Base-by-base conservation (phyloP, 2,113 vertebrate species). In the Sturnus vulgaris region DNA sequence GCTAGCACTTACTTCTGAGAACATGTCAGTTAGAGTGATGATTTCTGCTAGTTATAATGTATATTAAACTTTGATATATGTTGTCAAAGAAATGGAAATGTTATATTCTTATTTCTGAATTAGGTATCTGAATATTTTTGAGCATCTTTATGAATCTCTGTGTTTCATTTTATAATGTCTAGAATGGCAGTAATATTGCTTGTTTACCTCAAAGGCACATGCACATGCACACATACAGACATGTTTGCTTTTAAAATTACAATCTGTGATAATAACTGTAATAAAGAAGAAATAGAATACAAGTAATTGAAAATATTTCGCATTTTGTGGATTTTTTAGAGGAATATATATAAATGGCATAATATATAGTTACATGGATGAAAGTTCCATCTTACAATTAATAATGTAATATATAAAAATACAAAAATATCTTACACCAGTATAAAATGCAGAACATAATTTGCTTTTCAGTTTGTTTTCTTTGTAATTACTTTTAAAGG, bases 161-260 rank as follows among this genome's bases (percentile, higher is more conserved):
- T 2, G 0, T 10, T 92, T 81, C 22, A 23, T 82, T 86, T 90
- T 63, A 22, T 39, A 12, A 39, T 73, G 14, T 47, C 39, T 66
- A 33, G 21, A 60, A 91, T 33, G 16, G 11, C 40, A 92, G 16
- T 31, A 83, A 61, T 57, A n/a, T 33, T 84, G 19, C 25, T 87
- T 63, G 57, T 59, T 50, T 84, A 56, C 12, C 23, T 66, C 25
- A 35, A 81, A 83, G 28, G 10, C 2, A 3, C 12, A 35, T 47
- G 39, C 0, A 0, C 11, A 15, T 24, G 15, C 21, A 15, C 27
- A 33, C 4, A 57, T 7, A 28, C 21, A n/a, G 9, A 27, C 4
- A 31, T 7, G 3, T 30, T 86, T 86, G 31, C 21, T 73, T 57
- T 65, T 57, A 50, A 71, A 80, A 59, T 75, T 63, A 5, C 16